These are phyloP conservation scores for Lithophane socia DNA, from an alignment of 2,888 invertebrate species.

Conservation along the genomic window DNA sequence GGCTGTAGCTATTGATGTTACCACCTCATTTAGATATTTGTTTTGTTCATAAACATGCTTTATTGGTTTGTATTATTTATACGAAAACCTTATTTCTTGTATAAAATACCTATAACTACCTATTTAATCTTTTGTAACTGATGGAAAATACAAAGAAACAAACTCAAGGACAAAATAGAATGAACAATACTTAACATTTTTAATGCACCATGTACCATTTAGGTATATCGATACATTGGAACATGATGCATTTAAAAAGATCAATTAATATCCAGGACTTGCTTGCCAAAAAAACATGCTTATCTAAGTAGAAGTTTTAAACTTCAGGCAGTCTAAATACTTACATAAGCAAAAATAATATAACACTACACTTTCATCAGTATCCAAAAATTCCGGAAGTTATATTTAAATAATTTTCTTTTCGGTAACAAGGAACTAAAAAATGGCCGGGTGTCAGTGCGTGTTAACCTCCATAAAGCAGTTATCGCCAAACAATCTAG, in stretches of 20 bases:
- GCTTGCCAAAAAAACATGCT: background rate
- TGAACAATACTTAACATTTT: background rate
- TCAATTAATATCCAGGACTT: background rate
- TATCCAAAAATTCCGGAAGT: background rate
- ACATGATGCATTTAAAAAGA: background rate
- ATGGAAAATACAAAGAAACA: background rate
- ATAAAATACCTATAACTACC: no score
- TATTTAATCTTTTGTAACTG: no score
- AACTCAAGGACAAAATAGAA: background rate
- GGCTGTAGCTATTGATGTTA: slow-evolving; percentile 67
- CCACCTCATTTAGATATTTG: slow-evolving; percentile 19
- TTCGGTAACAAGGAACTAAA: slow-evolving; percentile 56
- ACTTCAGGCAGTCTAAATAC: background rate
- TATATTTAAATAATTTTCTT: slow-evolving; percentile 33
- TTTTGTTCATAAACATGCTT: background rate
- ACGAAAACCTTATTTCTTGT: background rate
- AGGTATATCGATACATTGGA: background rate
- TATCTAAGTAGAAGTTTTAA: background rate
- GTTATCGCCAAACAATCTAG: slow-evolving; percentile 66
- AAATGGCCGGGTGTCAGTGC: slow-evolving; percentile 63
- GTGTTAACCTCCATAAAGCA: slow-evolving; percentile 74
- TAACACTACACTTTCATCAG: background rate
- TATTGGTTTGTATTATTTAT: background rate
- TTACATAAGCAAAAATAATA: background rate
- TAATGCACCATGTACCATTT: background rate